Evolutionary conservation across 2,888 invertebrate genomes (phyloP), one percentile per base, ranked within the genome.

Genomic region (Serripes groenlandicus): DNA sequence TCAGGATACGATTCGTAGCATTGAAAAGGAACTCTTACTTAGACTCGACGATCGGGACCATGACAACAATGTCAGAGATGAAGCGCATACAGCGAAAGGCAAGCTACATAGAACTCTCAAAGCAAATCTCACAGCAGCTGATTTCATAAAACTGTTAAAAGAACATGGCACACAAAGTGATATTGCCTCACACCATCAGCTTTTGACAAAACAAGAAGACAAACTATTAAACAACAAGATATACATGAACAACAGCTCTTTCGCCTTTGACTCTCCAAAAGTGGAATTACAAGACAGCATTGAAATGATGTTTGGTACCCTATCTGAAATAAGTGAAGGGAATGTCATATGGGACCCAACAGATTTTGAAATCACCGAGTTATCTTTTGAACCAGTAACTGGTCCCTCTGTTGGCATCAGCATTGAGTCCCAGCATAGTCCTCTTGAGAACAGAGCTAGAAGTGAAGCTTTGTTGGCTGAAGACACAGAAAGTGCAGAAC

Each of bases 11-110:
- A 83, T 91, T 21, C 83, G 87, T 68, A 75, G 81, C 3, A 83
- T 87, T 54, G 92, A 92, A 74, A 78, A 89, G 69, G 81, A 86
- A 71, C 83, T 91, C n/a, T 60, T 91, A 0, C 62, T 86, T 0
- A 79, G 88, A 21, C 80, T 91, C 9, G 91, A 91, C 42, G 83
- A 85, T 60, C 69, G 62, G 54, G 71, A 81, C n/a, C 62, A 62
- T 11, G 81, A 87, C 11, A 72, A 18, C 2, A 71, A 78, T 18
- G 54, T 83, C 34, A 75, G 78, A 34, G 66, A 84, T 52, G 82
- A 82, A 42, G 75, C 83, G 0, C 72, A 72, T 42, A 69, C 75
- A 18, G 81, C 76, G 2, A 89, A 86, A 66, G 75, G 37, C 18
- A 75, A 77, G 30, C 68, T 89, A 21, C 89, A 89, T 34, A 78